Base-by-base conservation (phyloP, 2,888 invertebrate species). In the Ichneumoninae sp. region DNA sequence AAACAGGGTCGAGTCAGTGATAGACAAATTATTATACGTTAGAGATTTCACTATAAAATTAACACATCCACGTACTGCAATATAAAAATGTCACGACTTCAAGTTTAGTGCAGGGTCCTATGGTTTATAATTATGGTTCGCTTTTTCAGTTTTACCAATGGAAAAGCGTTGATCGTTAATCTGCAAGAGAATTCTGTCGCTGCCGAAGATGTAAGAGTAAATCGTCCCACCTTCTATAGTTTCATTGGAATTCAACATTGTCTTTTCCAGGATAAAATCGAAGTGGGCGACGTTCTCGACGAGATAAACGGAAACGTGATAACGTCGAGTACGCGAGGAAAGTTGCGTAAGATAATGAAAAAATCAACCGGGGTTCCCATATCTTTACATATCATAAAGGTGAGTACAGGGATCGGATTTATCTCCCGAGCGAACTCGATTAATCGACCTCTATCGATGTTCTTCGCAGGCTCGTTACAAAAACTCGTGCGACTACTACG, bases 261-360 rank as follows among this genome's bases (percentile, higher is more conserved):
- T 76, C 84, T 90, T 22, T 57, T 82, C 30, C 65, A 96, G 96
- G 94, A 94, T 79, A 95, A 95, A 89, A 94, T 96, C 57, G 94
- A 95, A 89, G 91, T 95, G 50, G 96, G 96, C 5, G 96, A 96
- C 91, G 93, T 96, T 30, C 90, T 96, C 75, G 96, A 96, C 89
- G 95, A 95, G 88, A 93, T 96, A 88, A 96, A 96, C 91, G 95
- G 95, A n/a, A 94, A 94, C 77, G 92, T 93, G 13, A 94, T 95
- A 75, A 94, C 94, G 75, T 91, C 94, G 6, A 92, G 93, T 60
- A 94, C 93, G 26, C 94, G 94, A 87, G 95, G 95, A 5, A 94
- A 94, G 81, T 91, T 95, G 66, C 93, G 93, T 69, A 91, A 94
- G 60, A 94, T 95, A 57, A 93, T 95, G 92, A 94, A 92, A 86